Base-by-base conservation (phyloP, 2,888 invertebrate genomes). In the Plagodis pulveraria region DNA sequence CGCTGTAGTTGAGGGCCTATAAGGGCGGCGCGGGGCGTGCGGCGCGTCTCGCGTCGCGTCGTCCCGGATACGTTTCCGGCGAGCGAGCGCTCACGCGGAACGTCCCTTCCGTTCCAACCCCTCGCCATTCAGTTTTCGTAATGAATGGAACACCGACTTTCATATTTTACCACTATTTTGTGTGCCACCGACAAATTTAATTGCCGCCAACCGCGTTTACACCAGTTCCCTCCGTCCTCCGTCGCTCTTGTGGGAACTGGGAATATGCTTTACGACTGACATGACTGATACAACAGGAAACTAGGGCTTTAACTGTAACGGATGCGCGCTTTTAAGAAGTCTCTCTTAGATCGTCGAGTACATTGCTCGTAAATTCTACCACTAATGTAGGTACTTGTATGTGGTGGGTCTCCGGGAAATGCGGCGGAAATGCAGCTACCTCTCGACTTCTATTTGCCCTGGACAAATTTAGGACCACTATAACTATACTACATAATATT, bases 51-150 rank as follows among this genome's bases (percentile, higher is more conserved):
- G 86, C 83, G 84, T 80, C 76, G 83, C 86, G 86, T 78, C 89
- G 88, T 88, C 88, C 91, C 91, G 91, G 91, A 91, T 87, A 90
- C 83, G 76, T 83, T 84, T 91, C 91, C 91, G 91, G 84, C 78
- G 82, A 76, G 79, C 79, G 85, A 77, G 88, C 86, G 83, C 79
- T 82, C 84, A 84, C 82, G 89, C 86, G 86, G 84, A 89, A 88
- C 91, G 89, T 83, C 87, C 86, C 87, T 88, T 91, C 90, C 91
- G 89, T 81, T 84, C 79, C 86, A 88, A 81, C 86, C 86, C 86
- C 84, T 83, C 81, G 77, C 77, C 76, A 79, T 81, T 81, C 80
- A 77, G 63, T 80, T 84, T 84, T 80, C 76, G 73, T 76, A 80
- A 77, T 80, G 76, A 84, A 87, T 84, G 80, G 77, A 75, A 71